These are phyloP conservation scores for Catagonus wagneri DNA, from an alignment of 2,113 vertebrate genomes.

Conservation along the genomic window DNA sequence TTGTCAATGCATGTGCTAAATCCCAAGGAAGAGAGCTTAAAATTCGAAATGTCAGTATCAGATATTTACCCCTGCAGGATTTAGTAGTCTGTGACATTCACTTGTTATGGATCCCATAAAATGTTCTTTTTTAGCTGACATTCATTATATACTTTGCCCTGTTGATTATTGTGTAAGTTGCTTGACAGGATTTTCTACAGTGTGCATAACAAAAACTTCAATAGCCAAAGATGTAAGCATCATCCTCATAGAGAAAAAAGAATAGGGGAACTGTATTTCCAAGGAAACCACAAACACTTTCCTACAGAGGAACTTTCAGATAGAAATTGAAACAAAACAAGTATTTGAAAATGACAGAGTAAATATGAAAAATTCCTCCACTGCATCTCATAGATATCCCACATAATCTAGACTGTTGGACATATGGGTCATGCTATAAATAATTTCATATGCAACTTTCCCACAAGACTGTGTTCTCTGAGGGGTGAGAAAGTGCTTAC, in stretches of 20 bases:
- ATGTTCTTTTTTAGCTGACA: not conserved
- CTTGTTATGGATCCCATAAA: not conserved
- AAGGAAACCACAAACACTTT: not conserved
- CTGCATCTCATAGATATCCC: not conserved
- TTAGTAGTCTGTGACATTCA: not conserved
- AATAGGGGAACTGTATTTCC: not conserved
- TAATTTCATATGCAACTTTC: not conserved
- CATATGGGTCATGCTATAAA: not conserved
- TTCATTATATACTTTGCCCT: not conserved
- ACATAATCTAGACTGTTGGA: not conserved
- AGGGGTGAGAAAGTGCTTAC: not conserved
- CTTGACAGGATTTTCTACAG: not conserved
- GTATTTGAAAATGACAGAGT: not conserved
- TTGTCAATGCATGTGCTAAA: not conserved
- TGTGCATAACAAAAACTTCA: not conserved
- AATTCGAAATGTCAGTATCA: not conserved
- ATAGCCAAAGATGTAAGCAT: not conserved
- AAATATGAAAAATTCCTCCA: not conserved
- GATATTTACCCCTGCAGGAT: not conserved
- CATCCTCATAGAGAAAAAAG: not conserved
- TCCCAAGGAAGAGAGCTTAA: not conserved
- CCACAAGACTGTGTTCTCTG: not conserved
- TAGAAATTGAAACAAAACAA: not conserved
- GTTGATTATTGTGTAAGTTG: not conserved
- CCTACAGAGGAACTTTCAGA: not conserved